Evolutionary conservation across 2,888 invertebrate genomes (phyloP).

Genomic region (Cerastis rubricosa): DNA sequence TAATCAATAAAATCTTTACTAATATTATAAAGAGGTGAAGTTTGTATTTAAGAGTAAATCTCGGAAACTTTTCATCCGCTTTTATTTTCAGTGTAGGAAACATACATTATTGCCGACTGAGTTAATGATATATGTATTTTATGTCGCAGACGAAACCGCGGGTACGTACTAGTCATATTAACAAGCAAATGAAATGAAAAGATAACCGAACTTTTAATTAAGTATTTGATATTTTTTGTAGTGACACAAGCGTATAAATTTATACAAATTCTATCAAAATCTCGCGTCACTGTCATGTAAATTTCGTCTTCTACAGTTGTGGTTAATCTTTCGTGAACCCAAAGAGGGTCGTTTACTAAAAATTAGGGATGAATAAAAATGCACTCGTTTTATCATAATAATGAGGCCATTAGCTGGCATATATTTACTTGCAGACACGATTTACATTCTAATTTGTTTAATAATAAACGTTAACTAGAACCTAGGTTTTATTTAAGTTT

Average conservation of each 20-base stretch:
- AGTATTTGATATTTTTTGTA: neutral
- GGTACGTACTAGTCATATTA: neutral
- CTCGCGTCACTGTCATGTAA: constrained; percentile 78
- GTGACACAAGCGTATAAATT: constrained; percentile 2
- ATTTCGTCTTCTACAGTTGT: constrained; percentile 73
- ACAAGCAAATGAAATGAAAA: neutral
- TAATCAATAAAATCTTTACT: too few relatives aligned
- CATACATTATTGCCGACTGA: neutral
- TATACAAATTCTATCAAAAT: constrained; percentile 35
- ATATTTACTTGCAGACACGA: constrained; percentile 47
- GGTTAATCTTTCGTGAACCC: constrained; percentile 89
- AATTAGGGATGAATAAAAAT: constrained; percentile 85
- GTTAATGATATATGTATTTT: neutral
- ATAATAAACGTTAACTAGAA: neutral
- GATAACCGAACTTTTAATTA: neutral
- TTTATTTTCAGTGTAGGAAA: neutral
- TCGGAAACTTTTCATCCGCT: neutral
- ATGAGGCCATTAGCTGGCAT: constrained; percentile 80
- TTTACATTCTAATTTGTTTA: constrained; percentile 62
- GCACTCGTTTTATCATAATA: constrained; percentile 85
- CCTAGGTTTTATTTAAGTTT: neutral
- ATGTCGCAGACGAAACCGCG: neutral
- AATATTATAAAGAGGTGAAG: too few relatives aligned
- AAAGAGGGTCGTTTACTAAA: constrained; percentile 83
- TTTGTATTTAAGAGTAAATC: neutral